phyloP scores from a whole-genome alignment of 1,140 invertebrate genomes.

The Dermatophagoides farinae region DNA sequence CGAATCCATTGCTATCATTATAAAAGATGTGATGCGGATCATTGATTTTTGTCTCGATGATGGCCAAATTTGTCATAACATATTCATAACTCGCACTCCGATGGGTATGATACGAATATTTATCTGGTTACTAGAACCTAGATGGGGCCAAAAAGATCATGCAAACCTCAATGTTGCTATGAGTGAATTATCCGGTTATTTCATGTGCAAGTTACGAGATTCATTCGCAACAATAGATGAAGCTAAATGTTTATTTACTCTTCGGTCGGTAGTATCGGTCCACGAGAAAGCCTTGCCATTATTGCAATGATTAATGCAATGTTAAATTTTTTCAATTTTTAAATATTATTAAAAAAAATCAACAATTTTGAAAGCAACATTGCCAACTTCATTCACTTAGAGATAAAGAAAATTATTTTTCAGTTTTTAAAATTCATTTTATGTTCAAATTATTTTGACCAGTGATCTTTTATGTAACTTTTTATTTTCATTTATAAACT shows the following conservation, averaged over 20 bases:
- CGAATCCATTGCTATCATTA: neutral
- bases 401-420: neutral
- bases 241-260: slow-evolving; percentile 5
- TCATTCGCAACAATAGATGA: slow-evolving; percentile 14
- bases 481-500: too few relatives aligned
- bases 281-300: neutral
- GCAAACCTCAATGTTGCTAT: slow-evolving; percentile 15
- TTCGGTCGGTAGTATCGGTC: neutral
- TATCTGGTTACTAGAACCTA: slow-evolving; percentile 16
- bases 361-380: too few relatives aligned
- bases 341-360: neutral
- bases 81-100: slow-evolving; percentile 18
- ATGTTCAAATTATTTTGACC: too few relatives aligned
- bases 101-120: slow-evolving; percentile 14
- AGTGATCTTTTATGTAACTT: too few relatives aligned
- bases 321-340: neutral
- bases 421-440: too few relatives aligned
- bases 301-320: neutral
- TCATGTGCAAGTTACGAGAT: slow-evolving; percentile 15
- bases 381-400: neutral
- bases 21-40: slow-evolving; percentile 3
- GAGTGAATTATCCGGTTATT: slow-evolving; percentile 18
- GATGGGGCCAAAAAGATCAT: slow-evolving; percentile 15
- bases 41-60: slow-evolving; percentile 6
- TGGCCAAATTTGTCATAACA: slow-evolving; percentile 19